Evolutionary conservation across 1,140 invertebrate genomes (phyloP).

Genomic region (Matsumurasca onukii): DNA sequence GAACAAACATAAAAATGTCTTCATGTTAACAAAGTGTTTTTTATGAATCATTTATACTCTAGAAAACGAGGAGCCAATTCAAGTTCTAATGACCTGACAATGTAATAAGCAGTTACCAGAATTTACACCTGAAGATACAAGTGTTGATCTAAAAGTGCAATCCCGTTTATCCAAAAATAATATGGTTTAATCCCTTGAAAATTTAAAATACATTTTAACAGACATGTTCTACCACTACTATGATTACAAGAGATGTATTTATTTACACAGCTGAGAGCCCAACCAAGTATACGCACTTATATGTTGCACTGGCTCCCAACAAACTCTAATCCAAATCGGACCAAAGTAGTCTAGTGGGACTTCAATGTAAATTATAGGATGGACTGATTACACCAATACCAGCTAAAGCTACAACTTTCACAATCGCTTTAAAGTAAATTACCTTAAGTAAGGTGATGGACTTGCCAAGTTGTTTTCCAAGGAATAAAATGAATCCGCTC

Average conservation of each 20-base stretch:
- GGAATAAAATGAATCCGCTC: slow-evolving; percentile 71
- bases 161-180: slow-evolving; percentile 10
- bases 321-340: no score
- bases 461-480: not conserved
- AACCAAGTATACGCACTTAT: not conserved
- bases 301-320: not conserved
- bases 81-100: no score
- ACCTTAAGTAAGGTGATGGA: slow-evolving; percentile 10
- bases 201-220: no score
- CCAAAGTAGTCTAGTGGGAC: no score
- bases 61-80: no score
- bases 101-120: no score
- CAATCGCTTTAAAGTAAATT: not conserved
- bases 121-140: no score
- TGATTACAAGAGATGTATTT: not conserved
- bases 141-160: no score
- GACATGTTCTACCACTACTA: no score
- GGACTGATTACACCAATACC: not conserved
- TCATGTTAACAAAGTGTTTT: slow-evolving; percentile 36
- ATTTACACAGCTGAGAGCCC: not conserved
- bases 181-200: no score
- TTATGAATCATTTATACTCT: not conserved
- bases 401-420: not conserved
- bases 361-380: not conserved
- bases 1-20: slow-evolving; percentile 9